phyloP scores from a whole-genome alignment of 2,888 invertebrate genomes.

The Melanchra persicariae region DNA sequence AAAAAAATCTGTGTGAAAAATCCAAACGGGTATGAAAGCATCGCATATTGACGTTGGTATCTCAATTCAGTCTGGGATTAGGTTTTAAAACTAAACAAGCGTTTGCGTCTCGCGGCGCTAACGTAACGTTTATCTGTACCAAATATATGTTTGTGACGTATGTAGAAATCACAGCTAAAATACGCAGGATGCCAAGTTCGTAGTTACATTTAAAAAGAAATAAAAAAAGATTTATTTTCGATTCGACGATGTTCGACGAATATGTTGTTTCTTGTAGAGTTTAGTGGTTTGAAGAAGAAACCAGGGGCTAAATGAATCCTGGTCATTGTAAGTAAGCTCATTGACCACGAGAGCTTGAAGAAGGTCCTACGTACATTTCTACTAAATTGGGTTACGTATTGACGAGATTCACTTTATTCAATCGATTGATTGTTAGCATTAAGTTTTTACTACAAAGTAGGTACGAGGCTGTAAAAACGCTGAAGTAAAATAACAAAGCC shows the following conservation, averaged over 20 bases:
- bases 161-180: constrained; percentile 13
- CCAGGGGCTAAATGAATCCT: not conserved
- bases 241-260: not conserved
- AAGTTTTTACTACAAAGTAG: not conserved
- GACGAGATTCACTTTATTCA: not conserved
- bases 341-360: not conserved
- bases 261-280: not conserved
- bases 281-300: not conserved
- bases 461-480: not conserved
- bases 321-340: too few relatives aligned
- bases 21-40: not conserved
- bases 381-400: not conserved
- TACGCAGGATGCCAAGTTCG: constrained; percentile 32
- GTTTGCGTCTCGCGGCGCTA: not conserved
- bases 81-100: constrained; percentile 15
- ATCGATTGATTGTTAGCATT: not conserved
- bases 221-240: not conserved
- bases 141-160: constrained; percentile 40
- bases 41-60: not conserved
- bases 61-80: not conserved
- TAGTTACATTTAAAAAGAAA: constrained; percentile 15
- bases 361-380: not conserved
- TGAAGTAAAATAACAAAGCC: not conserved
- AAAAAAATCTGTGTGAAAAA: not conserved
- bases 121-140: constrained; percentile 12